Percentiles rank a stretch among this genome's conserved stretches.
Evolutionary conservation across 2,888 invertebrate genomes (phyloP).

Genomic region (Caenorhabditis sp.): DNA sequence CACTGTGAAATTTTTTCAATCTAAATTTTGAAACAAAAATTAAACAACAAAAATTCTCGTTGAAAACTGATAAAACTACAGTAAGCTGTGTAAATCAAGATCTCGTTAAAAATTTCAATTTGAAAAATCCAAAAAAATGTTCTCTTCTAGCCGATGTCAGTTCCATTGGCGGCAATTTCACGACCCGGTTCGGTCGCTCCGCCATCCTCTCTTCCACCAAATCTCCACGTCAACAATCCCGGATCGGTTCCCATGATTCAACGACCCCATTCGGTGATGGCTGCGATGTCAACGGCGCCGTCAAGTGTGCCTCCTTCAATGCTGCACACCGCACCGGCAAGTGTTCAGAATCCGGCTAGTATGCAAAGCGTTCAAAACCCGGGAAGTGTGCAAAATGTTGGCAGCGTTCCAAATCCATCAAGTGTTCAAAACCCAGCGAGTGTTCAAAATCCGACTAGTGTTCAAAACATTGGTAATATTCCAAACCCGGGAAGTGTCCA

Average conservation of each 20-base stretch:
- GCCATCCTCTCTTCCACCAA: conserved; percentile 28
- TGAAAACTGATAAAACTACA: too few relatives aligned
- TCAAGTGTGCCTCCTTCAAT: not conserved
- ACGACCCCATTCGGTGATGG: conserved; percentile 10
- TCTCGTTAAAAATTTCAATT: too few relatives aligned
- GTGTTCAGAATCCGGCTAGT: not conserved
- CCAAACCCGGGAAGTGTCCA: not conserved
- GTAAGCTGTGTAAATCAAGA: too few relatives aligned
- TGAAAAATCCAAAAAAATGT: not conserved
- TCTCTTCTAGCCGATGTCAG: conserved; percentile 29
- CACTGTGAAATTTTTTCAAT: too few relatives aligned
- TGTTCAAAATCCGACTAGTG: conserved; percentile 1
- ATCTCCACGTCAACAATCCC: conserved; percentile 16
- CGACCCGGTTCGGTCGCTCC: conserved; percentile 35
- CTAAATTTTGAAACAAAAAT: too few relatives aligned
- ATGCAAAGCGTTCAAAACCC: conserved; percentile 5
- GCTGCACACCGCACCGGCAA: not conserved
- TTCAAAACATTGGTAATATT: not conserved
- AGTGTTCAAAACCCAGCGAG: conserved; percentile 4
- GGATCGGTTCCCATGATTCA: conserved; percentile 13
- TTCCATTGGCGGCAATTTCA: conserved; percentile 17
- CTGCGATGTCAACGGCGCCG: too few relatives aligned
- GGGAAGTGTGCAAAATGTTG: conserved; percentile 2
- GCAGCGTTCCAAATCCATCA: not conserved
- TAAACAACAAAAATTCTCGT: too few relatives aligned